Conservation (phyloP, 2,113 vertebrate genomes). For the Atlantisia rogersi region DNA sequence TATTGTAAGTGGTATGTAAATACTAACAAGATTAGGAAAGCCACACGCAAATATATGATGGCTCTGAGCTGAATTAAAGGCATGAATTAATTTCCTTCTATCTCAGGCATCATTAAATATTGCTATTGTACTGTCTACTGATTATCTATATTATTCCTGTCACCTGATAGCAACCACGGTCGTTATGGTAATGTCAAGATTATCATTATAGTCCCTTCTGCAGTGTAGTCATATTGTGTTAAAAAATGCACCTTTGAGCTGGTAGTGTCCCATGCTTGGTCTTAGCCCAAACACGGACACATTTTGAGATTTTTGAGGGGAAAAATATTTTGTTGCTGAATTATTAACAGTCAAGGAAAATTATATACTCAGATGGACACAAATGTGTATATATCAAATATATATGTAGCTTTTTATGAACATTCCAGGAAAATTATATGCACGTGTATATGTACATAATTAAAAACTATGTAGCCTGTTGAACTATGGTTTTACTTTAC, state of each 20-base stretch:
- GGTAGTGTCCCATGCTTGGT: background rate
- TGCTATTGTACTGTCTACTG: slow-evolving; percentile 40
- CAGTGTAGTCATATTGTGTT: slow-evolving; percentile 7
- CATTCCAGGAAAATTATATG: background rate
- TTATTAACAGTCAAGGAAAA: background rate
- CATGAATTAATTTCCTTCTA: slow-evolving; percentile 38
- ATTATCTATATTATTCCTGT: slow-evolving; percentile 60
- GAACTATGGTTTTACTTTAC: background rate
- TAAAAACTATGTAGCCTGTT: background rate
- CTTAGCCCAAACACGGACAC: background rate
- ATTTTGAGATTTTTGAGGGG: background rate
- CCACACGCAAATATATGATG: background rate
- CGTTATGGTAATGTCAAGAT: slow-evolving; percentile 58
- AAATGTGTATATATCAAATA: background rate
- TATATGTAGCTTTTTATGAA: background rate
- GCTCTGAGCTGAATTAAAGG: slow-evolving; percentile 26
- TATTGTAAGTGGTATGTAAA: background rate
- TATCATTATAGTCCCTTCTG: slow-evolving; percentile 55
- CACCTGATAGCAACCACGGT: slow-evolving; percentile 56
- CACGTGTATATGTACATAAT: background rate
- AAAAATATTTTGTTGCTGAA: background rate
- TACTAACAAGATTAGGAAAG: background rate
- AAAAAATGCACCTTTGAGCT: background rate
- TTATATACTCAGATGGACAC: background rate
- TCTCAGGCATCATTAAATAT: slow-evolving; percentile 57